phyloP scores from a whole-genome alignment of 2,113 vertebrate species.

The Ammodytes marinus region DNA sequence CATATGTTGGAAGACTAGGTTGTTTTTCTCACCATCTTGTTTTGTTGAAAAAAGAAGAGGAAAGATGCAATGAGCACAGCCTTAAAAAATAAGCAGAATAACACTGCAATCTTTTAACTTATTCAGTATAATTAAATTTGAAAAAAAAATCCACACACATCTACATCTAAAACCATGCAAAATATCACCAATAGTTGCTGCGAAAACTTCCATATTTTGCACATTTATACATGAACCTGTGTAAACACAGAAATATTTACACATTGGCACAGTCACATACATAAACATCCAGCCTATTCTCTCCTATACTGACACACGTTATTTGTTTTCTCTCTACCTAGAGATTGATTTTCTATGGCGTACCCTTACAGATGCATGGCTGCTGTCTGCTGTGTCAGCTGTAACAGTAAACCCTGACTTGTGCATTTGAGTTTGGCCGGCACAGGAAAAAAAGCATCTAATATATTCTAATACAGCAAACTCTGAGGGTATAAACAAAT shows the following conservation, averaged over 20 bases:
- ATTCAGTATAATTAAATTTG: neutral
- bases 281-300: constrained; percentile 41
- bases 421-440: constrained; percentile 54
- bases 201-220: neutral
- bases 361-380: constrained; percentile 46
- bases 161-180: neutral
- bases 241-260: constrained; percentile 4
- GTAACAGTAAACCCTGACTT: constrained; percentile 61
- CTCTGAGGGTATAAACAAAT: constrained; percentile 47
- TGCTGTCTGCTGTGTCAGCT: constrained; percentile 67
- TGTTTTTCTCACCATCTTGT: constrained; percentile 20
- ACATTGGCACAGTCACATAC: neutral
- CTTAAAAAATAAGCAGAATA: constrained; percentile 9
- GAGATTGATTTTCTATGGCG: constrained; percentile 70
- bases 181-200: neutral
- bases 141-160: neutral
- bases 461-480: constrained; percentile 32
- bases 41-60: constrained; percentile 37
- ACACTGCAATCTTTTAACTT: neutral
- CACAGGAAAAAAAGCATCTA: constrained; percentile 32
- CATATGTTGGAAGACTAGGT: constrained; percentile 26
- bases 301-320: constrained; percentile 40
- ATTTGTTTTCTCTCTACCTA: constrained; percentile 60
- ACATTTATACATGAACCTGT: neutral
- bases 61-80: constrained; percentile 10